Percentiles rank a stretch among this genome's conserved stretches.
Conservation (phyloP, 2,888 invertebrate genomes). For the Chalcosyrphus nemorum region DNA sequence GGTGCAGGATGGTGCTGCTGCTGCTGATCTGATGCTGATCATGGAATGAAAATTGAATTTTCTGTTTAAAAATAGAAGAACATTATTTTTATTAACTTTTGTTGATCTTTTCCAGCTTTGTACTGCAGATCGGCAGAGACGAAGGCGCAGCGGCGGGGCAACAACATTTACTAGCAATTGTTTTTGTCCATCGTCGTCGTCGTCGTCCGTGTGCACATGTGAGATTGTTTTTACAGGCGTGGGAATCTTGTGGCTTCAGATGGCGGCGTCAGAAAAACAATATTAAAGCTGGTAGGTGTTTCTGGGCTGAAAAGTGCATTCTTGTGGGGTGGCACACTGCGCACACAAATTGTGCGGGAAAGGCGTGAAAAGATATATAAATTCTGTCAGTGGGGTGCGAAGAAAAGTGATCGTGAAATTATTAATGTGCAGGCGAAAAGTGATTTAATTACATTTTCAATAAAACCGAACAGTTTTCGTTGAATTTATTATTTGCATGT, state of each 20-base stretch:
- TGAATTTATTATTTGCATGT: constrained; percentile 4
- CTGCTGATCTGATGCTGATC: background rate
- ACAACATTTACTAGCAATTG: background rate
- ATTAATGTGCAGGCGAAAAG: background rate
- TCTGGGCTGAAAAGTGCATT: constrained; percentile 35
- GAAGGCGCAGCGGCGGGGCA: constrained; percentile 4
- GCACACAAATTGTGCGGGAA: background rate
- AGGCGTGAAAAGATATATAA: background rate
- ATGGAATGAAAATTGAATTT: constrained; percentile 62
- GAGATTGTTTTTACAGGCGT: constrained; percentile 59
- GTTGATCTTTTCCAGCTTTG: constrained; percentile 56
- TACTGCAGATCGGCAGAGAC: too few species aligned
- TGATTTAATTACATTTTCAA: constrained; percentile 17
- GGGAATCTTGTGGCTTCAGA: constrained; percentile 59
- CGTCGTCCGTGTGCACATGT: constrained; percentile 39
- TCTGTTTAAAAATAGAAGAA: constrained; percentile 66
- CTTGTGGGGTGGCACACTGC: constrained; percentile 13
- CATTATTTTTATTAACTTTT: constrained; percentile 62
- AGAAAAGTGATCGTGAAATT: background rate
- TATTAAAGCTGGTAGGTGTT: constrained; percentile 24
- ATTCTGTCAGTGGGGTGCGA: background rate
- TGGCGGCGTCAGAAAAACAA: constrained; percentile 10
- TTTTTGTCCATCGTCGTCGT: background rate
- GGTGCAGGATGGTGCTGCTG: background rate
- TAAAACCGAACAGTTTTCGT: constrained; percentile 5